Evolutionary conservation across 2,888 invertebrate genomes (phyloP), one percentile per base, ranked within the genome.

Genomic region (Hybos culiciformis): DNA sequence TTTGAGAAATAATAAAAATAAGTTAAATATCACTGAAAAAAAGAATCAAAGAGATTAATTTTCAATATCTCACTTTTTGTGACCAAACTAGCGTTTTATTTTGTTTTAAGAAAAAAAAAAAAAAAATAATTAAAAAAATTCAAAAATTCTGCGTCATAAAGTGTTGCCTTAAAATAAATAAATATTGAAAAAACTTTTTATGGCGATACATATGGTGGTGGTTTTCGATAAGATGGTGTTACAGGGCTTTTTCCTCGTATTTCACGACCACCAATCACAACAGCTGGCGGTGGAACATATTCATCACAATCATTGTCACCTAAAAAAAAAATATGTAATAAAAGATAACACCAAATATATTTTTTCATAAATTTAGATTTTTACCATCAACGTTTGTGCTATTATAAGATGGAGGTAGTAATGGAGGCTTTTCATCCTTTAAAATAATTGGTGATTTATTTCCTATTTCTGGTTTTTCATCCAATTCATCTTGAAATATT

Each of bases 141-240:
- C n/a, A n/a, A n/a, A n/a, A n/a, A n/a, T n/a, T n/a, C n/a, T n/a
- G n/a, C n/a, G n/a, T n/a, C n/a, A n/a, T n/a, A n/a, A n/a, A n/a
- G n/a, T n/a, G n/a, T n/a, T n/a, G n/a, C n/a, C n/a, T n/a, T n/a
- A n/a, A n/a, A n/a, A n/a, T n/a, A n/a, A n/a, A n/a, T n/a, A n/a
- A n/a, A n/a, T n/a, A n/a, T n/a, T n/a, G n/a, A n/a, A n/a, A n/a
- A n/a, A n/a, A n/a, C n/a, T n/a, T n/a, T 56, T 91, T 93, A 94
- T 69, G 94, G 94, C 55, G 94, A 93, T 57, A 94, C 93, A 68
- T 96, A 94, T 31, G 94, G 94, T 48, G 94, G 93, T 40, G 94
- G 94, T 69, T 91, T 88, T 60, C 92, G 80, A 74, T 92, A 91
- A 54, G 88, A 86, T 48, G 91, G 88, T 39, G 86, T 85, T 46